phyloP scores from a whole-genome alignment of 1,140 invertebrate genomes.

The Penaeus vannamei region DNA sequence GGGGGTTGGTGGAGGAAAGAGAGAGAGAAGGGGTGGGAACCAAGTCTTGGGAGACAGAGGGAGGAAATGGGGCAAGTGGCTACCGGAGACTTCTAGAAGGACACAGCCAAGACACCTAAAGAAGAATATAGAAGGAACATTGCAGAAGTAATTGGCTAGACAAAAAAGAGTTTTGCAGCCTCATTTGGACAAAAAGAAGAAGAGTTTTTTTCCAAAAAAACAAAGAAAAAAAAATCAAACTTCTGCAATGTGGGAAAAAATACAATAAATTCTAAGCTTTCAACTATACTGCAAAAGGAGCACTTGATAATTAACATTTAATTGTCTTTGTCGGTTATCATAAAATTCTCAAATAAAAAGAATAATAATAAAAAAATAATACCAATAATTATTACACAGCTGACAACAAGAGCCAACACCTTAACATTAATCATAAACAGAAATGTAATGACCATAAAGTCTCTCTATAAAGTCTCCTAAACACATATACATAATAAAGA shows the following conservation, averaged over 20 bases:
- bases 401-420: too few species aligned
- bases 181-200: not conserved
- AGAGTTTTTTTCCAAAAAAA: not conserved
- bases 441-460: too few species aligned
- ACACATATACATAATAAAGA: too few species aligned
- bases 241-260: conserved; percentile 36
- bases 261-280: conserved; percentile 21
- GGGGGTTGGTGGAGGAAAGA: not conserved
- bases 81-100: conserved; percentile 27
- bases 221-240: not conserved
- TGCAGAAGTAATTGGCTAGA: conserved; percentile 32
- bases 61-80: conserved; percentile 6
- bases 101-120: conserved; percentile 51
- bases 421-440: too few species aligned
- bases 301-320: not conserved
- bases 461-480: too few species aligned
- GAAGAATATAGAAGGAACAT: conserved; percentile 23
- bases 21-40: not conserved
- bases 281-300: conserved; percentile 23
- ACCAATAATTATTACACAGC: too few species aligned
- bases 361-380: too few species aligned
- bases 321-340: too few species aligned
- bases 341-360: too few species aligned
- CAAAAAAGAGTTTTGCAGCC: not conserved
- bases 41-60: not conserved